phyloP scores from a whole-genome alignment of 2,113 vertebrate genomes.

The Brevimyrus niger region DNA sequence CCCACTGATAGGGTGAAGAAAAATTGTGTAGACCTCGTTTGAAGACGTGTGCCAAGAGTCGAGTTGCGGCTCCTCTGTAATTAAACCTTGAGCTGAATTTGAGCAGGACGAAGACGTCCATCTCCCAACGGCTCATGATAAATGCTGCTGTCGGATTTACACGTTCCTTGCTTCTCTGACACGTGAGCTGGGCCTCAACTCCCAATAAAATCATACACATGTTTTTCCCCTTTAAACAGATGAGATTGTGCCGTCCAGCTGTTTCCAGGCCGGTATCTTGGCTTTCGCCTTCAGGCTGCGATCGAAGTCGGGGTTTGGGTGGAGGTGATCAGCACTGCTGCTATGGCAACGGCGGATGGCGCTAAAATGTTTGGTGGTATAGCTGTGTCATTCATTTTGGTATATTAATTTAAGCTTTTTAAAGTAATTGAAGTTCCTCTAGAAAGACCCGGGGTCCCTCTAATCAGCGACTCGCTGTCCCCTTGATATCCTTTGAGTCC shows the following conservation, averaged over 20 bases:
- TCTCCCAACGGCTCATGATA: not conserved
- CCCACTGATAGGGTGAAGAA: not conserved
- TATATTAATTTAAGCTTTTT: not conserved
- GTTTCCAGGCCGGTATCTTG: not conserved
- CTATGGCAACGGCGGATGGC: not conserved
- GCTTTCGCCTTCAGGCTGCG: not conserved
- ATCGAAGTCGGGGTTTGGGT: not conserved
- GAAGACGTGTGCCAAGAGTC: not conserved
- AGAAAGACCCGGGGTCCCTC: not conserved
- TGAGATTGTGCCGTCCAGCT: not conserved
- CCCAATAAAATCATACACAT: not conserved
- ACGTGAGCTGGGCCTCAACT: not conserved
- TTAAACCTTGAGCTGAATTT: not conserved
- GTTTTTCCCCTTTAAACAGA: not conserved
- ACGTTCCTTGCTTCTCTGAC: not conserved
- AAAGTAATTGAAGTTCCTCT: not conserved
- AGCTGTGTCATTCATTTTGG: not conserved
- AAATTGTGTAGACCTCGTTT: not conserved
- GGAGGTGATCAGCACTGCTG: not conserved
- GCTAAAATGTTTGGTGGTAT: not conserved
- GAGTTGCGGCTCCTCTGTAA: not conserved
- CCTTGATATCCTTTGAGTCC: not conserved
- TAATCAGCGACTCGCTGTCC: not conserved
- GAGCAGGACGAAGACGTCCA: not conserved
- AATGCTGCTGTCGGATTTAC: not conserved